Evolutionary conservation across 1,140 invertebrate species (phyloP).

Genomic region (Tetramorium simillimum): DNA sequence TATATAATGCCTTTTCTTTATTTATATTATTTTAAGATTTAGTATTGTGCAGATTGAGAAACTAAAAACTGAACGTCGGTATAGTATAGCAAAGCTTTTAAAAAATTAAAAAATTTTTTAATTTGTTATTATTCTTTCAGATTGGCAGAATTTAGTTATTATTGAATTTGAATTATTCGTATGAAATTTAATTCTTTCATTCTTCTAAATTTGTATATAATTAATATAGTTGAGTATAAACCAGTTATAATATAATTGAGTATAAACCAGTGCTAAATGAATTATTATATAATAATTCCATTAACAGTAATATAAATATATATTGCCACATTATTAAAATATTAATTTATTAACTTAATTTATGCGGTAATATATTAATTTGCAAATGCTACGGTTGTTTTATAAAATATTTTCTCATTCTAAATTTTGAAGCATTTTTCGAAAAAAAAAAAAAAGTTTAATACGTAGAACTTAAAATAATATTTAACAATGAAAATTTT

Average conservation of each 20-base stretch:
- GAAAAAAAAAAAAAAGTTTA: not conserved
- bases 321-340: constrained; percentile 9
- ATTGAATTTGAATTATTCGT: too few species aligned
- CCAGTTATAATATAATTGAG: not conserved
- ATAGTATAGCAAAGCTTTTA: constrained; percentile 1
- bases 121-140: constrained; percentile 32
- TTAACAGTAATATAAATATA: constrained; percentile 39
- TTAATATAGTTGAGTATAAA: not conserved
- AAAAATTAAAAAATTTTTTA: not conserved
- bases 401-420: constrained; percentile 18
- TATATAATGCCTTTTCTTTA: not conserved
- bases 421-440: not conserved
- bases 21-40: constrained; percentile 24
- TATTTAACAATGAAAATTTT: constrained; percentile 7
- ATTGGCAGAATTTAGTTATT: constrained; percentile 16
- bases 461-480: constrained; percentile 4
- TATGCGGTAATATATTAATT: constrained; percentile 6
- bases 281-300: not conserved
- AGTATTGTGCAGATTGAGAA: constrained; percentile 19
- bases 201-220: constrained; percentile 13
- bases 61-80: constrained; percentile 7
- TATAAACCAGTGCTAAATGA: not conserved
- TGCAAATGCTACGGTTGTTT: not conserved
- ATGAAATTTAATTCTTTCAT: constrained; percentile 2
- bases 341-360: constrained; percentile 6